Conservation (phyloP, 2,797 vertebrate genomes). For the Alcedo atthis region DNA sequence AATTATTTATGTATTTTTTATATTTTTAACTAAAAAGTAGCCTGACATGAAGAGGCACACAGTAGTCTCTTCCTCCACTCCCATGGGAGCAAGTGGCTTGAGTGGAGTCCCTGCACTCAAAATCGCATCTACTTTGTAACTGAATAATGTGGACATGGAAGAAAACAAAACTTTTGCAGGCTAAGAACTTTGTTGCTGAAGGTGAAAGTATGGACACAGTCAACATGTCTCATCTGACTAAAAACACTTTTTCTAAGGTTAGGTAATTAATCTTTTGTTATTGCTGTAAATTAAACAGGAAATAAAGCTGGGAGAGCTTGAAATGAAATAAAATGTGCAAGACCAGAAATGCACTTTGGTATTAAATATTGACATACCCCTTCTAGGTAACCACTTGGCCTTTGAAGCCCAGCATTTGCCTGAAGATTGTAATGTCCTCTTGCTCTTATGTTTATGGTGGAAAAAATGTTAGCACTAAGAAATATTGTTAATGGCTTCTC, state of each 20-base stretch:
- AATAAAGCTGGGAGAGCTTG: slow-evolving; percentile 30
- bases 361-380: slow-evolving; percentile 1
- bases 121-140: background rate
- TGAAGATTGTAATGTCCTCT: background rate
- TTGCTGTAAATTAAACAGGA: slow-evolving; percentile 10
- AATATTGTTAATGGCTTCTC: background rate
- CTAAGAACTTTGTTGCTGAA: background rate
- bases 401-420: background rate
- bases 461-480: background rate
- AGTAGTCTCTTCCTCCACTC: background rate
- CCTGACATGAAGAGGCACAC: background rate
- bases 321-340: background rate
- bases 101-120: background rate
- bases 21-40: background rate
- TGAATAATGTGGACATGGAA: background rate
- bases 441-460: background rate
- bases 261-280: background rate
- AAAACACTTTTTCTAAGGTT: slow-evolving; percentile 6
- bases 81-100: background rate
- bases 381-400: slow-evolving; percentile 7
- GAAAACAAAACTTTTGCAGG: background rate
- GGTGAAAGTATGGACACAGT: background rate
- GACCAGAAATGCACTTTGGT: background rate
- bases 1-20: too few species aligned
- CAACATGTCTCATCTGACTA: background rate